These are phyloP conservation scores for Macroramphosus scolopax DNA, from an alignment of 2,797 vertebrate genomes.

Conservation along the genomic window DNA sequence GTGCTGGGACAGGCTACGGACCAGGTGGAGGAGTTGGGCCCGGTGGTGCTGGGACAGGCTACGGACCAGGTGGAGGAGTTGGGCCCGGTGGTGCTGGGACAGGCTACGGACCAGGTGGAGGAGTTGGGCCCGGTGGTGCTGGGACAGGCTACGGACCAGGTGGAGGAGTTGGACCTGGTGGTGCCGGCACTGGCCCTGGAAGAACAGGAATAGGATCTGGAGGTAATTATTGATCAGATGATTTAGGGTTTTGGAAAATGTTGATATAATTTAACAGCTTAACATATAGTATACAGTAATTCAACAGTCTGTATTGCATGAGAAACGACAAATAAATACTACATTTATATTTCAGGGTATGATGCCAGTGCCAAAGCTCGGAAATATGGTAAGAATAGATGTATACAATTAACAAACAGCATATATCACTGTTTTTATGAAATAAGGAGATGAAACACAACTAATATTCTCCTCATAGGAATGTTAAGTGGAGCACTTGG, in stretches of 20 bases:
- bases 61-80: conserved; percentile 28
- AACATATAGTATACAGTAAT: background rate
- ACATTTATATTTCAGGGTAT: conserved; percentile 59
- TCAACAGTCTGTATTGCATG: background rate
- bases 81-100: conserved; percentile 29
- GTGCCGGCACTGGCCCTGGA: conserved; percentile 32
- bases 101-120: conserved; percentile 28
- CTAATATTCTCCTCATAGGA: conserved; percentile 30
- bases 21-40: conserved; percentile 33
- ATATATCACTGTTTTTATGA: background rate
- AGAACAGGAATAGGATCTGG: conserved; percentile 54
- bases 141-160: conserved; percentile 4
- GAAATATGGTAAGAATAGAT: conserved; percentile 69
- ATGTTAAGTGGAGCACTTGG: conserved; percentile 69
- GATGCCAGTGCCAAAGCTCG: conserved; percentile 72
- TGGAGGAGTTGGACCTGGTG: conserved; percentile 38
- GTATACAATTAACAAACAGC: too few species aligned
- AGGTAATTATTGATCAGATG: conserved; percentile 50
- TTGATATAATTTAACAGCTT: background rate
- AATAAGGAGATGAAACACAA: background rate
- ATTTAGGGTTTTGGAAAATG: background rate
- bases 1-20: conserved; percentile 30
- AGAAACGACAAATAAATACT: background rate
- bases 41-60: conserved; percentile 25
- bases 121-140: conserved; percentile 14